These are phyloP conservation scores for Ciconia boyciana DNA, from an alignment of 2,113 vertebrate species.

Conservation along the genomic window DNA sequence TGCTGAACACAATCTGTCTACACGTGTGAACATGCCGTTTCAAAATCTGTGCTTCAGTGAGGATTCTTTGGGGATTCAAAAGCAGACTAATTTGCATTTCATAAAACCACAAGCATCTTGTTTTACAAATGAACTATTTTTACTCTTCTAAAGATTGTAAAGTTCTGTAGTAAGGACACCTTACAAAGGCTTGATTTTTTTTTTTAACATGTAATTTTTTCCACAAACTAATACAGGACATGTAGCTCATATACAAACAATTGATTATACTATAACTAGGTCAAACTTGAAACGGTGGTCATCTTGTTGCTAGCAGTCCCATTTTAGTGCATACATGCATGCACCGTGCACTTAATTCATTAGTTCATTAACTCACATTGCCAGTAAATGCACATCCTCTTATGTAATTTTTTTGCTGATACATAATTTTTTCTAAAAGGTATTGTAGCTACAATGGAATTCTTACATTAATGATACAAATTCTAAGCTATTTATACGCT, in stretches of 20 bases:
- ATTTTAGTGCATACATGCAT: neutral
- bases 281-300: accelerated
- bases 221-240: neutral
- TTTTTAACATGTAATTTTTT: neutral
- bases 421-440: neutral
- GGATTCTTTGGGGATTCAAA: neutral
- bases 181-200: neutral
- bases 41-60: neutral
- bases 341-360: too few species aligned
- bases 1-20: neutral
- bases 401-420: neutral
- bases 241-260: neutral
- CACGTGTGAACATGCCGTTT: accelerated
- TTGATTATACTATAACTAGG: too few species aligned
- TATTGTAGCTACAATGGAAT: neutral
- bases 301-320: neutral
- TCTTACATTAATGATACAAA: neutral
- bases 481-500: neutral
- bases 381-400: neutral
- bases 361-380: neutral
- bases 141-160: neutral
- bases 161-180: neutral
- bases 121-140: neutral
- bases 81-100: neutral
- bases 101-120: neutral